Evolutionary conservation across 2,888 invertebrate genomes (phyloP).

Genomic region (Thera britannica): DNA sequence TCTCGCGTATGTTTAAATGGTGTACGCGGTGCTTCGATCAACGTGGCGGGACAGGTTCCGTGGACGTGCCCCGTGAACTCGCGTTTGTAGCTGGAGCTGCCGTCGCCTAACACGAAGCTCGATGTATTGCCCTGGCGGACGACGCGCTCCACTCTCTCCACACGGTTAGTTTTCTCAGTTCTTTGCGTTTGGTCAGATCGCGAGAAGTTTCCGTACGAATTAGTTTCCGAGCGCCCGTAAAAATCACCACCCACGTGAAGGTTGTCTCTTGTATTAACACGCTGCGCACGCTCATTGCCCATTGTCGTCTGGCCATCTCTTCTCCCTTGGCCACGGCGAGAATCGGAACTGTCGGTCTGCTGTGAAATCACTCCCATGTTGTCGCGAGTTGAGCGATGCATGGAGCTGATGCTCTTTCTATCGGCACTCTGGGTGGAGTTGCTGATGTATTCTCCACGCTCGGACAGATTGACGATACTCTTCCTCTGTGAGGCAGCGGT

Average conservation of each 20-base stretch:
- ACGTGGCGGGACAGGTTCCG: slow-evolving; percentile 92
- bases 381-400: slow-evolving; percentile 89
- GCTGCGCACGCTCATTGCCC: slow-evolving; percentile 86
- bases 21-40: slow-evolving; percentile 89
- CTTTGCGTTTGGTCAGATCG: slow-evolving; percentile 76
- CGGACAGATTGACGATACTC: slow-evolving; percentile 91
- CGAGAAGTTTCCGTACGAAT: slow-evolving; percentile 88
- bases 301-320: slow-evolving; percentile 84
- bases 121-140: slow-evolving; percentile 89
- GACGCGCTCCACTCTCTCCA: slow-evolving; percentile 86
- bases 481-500: slow-evolving; percentile 92
- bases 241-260: slow-evolving; percentile 89
- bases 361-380: slow-evolving; percentile 78
- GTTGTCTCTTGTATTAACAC: slow-evolving; percentile 87
- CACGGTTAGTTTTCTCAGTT: slow-evolving; percentile 66
- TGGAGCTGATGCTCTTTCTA: slow-evolving; percentile 90
- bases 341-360: slow-evolving; percentile 75
- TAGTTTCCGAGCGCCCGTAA: slow-evolving; percentile 89
- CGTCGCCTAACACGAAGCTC: slow-evolving; percentile 90
- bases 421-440: slow-evolving; percentile 88
- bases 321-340: slow-evolving; percentile 65
- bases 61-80: slow-evolving; percentile 89
- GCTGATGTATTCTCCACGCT: slow-evolving; percentile 88
- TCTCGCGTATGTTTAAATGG: slow-evolving; percentile 94
- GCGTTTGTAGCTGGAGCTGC: slow-evolving; percentile 89